Conservation (phyloP, 1,140 invertebrate species). For the Tetramorium simillimum region DNA sequence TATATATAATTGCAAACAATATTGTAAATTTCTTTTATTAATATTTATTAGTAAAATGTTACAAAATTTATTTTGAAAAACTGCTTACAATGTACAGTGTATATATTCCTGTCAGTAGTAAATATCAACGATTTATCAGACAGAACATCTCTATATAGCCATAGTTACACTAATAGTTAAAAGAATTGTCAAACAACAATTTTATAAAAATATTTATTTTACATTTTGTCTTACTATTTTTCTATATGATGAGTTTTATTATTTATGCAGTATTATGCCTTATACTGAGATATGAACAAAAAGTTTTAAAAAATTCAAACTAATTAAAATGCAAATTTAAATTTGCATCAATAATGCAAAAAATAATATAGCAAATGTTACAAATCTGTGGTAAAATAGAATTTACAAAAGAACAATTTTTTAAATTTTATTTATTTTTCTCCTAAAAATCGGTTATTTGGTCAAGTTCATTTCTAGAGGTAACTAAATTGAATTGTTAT, state of each 20-base stretch:
- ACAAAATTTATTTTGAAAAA: not conserved
- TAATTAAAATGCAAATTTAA: not conserved
- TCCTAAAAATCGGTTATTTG: not conserved
- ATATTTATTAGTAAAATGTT: not conserved
- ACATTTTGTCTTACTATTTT: not conserved
- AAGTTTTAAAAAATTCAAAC: not conserved
- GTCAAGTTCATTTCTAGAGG: not conserved
- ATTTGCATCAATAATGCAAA: not conserved
- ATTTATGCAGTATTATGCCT: not conserved
- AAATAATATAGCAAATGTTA: not conserved
- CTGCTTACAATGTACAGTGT: not conserved
- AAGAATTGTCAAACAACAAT: not conserved
- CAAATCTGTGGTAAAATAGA: not conserved
- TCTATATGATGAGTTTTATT: not conserved
- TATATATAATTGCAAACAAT: not conserved
- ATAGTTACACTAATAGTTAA: not conserved
- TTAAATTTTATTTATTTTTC: not conserved
- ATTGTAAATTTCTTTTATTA: not conserved
- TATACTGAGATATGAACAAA: not conserved
- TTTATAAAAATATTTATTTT: not conserved
- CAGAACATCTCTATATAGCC: not conserved
- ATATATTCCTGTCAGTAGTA: slow-evolving; percentile 11
- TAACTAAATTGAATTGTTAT: not conserved
- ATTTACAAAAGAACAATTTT: not conserved
- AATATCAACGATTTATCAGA: not conserved